Evolutionary conservation across 2,113 vertebrate species (phyloP).

Genomic region (cattle (Bos taurus)): DNA sequence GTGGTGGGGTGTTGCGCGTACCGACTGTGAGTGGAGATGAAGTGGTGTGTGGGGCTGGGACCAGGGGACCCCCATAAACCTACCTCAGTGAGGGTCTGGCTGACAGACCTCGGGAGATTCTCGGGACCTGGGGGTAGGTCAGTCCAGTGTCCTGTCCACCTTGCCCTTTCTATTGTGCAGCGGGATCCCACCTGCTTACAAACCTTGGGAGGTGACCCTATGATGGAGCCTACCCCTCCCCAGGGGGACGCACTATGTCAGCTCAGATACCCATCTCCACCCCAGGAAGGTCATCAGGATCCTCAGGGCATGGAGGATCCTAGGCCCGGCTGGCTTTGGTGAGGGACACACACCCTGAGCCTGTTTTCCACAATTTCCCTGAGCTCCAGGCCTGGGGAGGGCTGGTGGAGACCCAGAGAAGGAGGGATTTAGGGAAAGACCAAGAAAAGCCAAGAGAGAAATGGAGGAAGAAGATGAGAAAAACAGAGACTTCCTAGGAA

Average conservation of each 20-base stretch:
- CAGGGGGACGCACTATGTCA: neutral
- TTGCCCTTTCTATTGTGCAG: neutral
- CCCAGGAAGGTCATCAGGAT: neutral
- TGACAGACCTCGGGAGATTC: neutral
- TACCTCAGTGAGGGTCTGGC: neutral
- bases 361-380: neutral
- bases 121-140: neutral
- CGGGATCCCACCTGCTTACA: neutral
- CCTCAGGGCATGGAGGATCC: neutral
- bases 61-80: conserved; percentile 26
- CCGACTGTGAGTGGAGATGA: conserved; percentile 65
- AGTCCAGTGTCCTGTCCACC: neutral
- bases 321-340: neutral
- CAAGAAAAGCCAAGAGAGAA: neutral
- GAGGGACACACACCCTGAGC: neutral
- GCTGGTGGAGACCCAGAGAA: neutral
- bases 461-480: neutral
- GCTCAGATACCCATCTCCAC: neutral
- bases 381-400: neutral
- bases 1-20: conserved; percentile 71
- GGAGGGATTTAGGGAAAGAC: neutral
- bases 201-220: neutral
- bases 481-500: neutral
- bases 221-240: neutral
- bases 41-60: conserved; percentile 43